Evolutionary conservation across 2,888 invertebrate species (phyloP), one percentile per base, ranked within the genome.

Genomic region (Axea sp.): DNA sequence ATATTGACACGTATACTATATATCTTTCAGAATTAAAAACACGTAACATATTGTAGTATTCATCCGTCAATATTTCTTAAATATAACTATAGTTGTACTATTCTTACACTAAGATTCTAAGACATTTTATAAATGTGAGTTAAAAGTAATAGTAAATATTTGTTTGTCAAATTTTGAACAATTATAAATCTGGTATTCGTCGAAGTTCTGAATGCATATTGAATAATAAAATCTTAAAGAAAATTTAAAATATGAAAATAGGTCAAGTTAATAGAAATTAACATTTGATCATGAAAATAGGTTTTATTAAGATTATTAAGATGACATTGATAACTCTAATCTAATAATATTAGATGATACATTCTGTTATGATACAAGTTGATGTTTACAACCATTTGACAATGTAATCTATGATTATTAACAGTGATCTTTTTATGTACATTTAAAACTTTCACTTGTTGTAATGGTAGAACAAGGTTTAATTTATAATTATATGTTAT

Each of bases 391-490:
- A 39, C 6, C 57, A 51, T 17, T 17, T 26, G 51, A 51, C 11
- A 43, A 68, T 57, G 45, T 41, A 51, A 51, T 59, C 68, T 68
- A 68, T 59, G 59, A 41, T 26, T 49, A 43, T 59, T 47, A 68
- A 59, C 68, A 68, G 43, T 59, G 49, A 68, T 6, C n/a, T 47
- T 8, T 30, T 6, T 68, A 68, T 68, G 12, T 68, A 68, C 68
- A 68, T 59, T 49, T 28, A 68, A 49, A 59, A 68, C 35, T 59
- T 57, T 68, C 51, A 28, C 41, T 26, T 57, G 28, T 45, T 53
- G 11, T 26, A 53, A 65, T 41, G 47, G 31, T 12, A 65, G 55
- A 47, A 68, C 57, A 47, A 49, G 37, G 33, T 19, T 59, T 37
- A 37, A 67, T 67, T 47, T 30, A 14, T 49, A 39, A 51, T 19